Evolutionary conservation across 1,140 invertebrate genomes (phyloP).

Genomic region (Apis dorsata): DNA sequence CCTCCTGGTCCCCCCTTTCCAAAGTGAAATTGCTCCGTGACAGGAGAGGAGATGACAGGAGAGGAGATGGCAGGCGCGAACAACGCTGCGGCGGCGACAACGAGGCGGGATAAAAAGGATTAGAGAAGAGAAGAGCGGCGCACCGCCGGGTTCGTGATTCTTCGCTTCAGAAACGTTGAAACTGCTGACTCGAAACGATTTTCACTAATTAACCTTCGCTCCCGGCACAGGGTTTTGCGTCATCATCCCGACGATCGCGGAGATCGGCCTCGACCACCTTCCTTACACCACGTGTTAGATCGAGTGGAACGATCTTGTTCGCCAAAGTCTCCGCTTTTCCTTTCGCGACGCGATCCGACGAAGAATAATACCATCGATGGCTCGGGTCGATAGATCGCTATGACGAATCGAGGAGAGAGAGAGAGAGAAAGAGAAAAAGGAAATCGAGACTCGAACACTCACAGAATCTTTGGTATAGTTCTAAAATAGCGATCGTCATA

Average conservation of each 20-base stretch:
- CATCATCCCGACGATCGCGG: neutral
- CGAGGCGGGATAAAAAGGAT: conserved; percentile 40
- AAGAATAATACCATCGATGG: conserved; percentile 9
- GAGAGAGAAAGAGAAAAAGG: neutral
- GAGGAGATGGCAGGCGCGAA: conserved; percentile 18
- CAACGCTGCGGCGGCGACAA: neutral
- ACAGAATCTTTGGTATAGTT: neutral
- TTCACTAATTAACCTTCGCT: conserved; percentile 62
- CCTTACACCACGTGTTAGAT: neutral
- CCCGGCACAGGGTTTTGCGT: conserved; percentile 27
- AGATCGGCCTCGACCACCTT: neutral
- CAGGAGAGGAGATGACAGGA: too few relatives aligned
- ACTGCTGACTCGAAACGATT: conserved; percentile 51
- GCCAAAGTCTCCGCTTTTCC: neutral
- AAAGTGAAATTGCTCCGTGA: conserved; percentile 62
- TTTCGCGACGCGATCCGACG: neutral
- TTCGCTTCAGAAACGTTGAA: conserved; percentile 15
- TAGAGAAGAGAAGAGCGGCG: neutral
- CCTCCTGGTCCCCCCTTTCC: conserved; percentile 43
- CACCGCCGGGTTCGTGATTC: conserved; percentile 30
- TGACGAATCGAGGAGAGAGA: neutral
- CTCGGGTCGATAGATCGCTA: neutral
- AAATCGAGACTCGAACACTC: neutral
- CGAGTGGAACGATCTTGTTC: neutral
- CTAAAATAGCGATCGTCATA: neutral